Base-by-base conservation (phyloP, 2,797 vertebrate genomes). In the Enteromius paludinosus region DNA sequence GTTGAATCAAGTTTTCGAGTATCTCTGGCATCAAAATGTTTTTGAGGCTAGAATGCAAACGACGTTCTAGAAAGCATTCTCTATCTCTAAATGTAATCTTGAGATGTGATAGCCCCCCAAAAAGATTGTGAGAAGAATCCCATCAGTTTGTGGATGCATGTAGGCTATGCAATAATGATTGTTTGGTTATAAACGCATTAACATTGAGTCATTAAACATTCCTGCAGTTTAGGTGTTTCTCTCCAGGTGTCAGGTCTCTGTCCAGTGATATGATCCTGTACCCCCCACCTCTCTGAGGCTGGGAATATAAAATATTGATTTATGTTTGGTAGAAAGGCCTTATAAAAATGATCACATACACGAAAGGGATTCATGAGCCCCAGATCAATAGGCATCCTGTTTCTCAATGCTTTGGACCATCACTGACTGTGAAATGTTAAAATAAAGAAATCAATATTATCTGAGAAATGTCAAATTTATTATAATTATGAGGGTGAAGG, bases 311-410 rank as follows among this genome's bases (percentile, higher is more conserved):
- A 95, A 94, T 96, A 97, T 97, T 96, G 96, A 97, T 97, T 97
- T 95, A 96, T 96, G 93, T 96, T 96, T 95, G 96, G 95, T 95
- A 96, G 96, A 86, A 97, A 96, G 96, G 96, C 96, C 96, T 97
- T 96, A 96, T 96, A 96, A 96, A 96, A 97, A 97, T 97, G 95
- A 97, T 97, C 96, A 96, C 95, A 96, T 96, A 96, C 96, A 95
- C 95, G 95, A 96, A 94, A 95, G 95, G 96, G 96, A 96, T 96
- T 96, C 96, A 96, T 96, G 96, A 92, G 94, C 94, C 93, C 89
- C 93, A 94, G 95, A 96, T 96, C 96, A 95, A 97, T 97, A 95
- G 94, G 95, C 96, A 96, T 96, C 96, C 95, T 95, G 96, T 96
- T 89, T 96, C 96, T 96, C 95, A 94, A 95, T 93, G 95, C 95